Conservation (phyloP, 2,113 vertebrate species). For the Phrynocephalus versicolor region DNA sequence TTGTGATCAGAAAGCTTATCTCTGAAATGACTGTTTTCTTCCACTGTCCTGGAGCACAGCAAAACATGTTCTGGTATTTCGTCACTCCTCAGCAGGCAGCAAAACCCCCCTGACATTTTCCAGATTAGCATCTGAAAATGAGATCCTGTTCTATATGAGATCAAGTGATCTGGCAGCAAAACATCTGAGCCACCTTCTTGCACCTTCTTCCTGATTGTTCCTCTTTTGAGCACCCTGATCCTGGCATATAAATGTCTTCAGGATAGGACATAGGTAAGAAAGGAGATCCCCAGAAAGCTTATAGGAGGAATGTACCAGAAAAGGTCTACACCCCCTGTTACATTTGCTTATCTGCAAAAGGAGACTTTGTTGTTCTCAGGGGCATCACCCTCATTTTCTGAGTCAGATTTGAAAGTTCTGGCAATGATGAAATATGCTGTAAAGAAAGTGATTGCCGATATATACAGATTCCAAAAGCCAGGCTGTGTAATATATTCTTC, state of each 20-base stretch:
- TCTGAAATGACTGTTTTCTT: not conserved
- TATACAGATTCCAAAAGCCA: not conserved
- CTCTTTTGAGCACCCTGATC: no score
- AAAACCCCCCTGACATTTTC: not conserved
- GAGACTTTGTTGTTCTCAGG: not conserved
- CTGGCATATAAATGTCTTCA: no score
- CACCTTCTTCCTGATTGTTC: no score
- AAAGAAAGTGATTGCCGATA: not conserved
- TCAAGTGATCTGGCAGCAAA: no score
- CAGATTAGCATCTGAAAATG: no score
- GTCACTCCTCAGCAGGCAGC: not conserved
- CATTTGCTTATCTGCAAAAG: not conserved
- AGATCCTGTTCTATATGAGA: no score
- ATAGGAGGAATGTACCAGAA: not conserved
- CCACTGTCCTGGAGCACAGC: no score
- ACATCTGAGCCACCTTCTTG: no score
- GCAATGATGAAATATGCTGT: not conserved
- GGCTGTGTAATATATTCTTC: not conserved
- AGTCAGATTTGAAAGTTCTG: not conserved
- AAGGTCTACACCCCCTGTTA: not conserved
- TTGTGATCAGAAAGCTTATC: no score
- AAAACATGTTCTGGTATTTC: not conserved
- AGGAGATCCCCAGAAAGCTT: not conserved
- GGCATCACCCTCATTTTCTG: not conserved
- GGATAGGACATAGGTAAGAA: no score